phyloP scores from a whole-genome alignment of 2,113 vertebrate genomes.

The Pelmatolapia mariae region DNA sequence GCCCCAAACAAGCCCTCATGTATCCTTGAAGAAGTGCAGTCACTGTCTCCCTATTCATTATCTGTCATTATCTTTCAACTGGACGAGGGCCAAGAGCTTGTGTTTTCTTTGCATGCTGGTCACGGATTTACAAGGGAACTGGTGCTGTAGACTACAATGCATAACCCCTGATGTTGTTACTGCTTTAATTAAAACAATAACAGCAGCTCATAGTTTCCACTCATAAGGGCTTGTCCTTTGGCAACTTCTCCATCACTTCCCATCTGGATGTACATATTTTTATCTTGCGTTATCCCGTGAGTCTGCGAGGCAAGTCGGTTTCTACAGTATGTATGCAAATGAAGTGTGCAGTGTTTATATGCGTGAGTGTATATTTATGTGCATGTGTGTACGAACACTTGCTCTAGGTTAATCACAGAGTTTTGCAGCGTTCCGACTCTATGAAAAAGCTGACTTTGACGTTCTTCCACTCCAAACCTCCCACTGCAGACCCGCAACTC shows the following conservation, averaged over 20 bases:
- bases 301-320: slow-evolving; percentile 4
- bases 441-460: slow-evolving; percentile 62
- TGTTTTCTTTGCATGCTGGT: slow-evolving; percentile 53
- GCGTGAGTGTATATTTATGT: not conserved
- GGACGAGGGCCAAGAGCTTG: slow-evolving; percentile 42
- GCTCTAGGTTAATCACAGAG: slow-evolving; percentile 63
- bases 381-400: not conserved
- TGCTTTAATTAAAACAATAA: slow-evolving; percentile 63
- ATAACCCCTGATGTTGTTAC: slow-evolving; percentile 39
- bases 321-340: slow-evolving; percentile 47
- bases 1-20: slow-evolving; percentile 48
- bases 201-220: slow-evolving; percentile 11
- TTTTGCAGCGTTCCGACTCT: slow-evolving; percentile 27
- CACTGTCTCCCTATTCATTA: slow-evolving; percentile 58
- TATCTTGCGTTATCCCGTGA: not conserved
- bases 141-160: slow-evolving; percentile 34
- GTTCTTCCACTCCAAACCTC: slow-evolving; percentile 29
- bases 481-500: slow-evolving; percentile 16
- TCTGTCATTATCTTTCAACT: slow-evolving; percentile 63
- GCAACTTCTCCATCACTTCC: slow-evolving; percentile 45
- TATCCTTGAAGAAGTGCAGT: slow-evolving; percentile 42
- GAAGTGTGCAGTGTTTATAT: slow-evolving; percentile 25
- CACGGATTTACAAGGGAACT: slow-evolving; percentile 38
- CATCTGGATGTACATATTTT: slow-evolving; percentile 40
- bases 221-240: slow-evolving; percentile 22